Evolutionary conservation across 1,140 invertebrate species (phyloP).

Genomic region (Drosophila oshimai): DNA sequence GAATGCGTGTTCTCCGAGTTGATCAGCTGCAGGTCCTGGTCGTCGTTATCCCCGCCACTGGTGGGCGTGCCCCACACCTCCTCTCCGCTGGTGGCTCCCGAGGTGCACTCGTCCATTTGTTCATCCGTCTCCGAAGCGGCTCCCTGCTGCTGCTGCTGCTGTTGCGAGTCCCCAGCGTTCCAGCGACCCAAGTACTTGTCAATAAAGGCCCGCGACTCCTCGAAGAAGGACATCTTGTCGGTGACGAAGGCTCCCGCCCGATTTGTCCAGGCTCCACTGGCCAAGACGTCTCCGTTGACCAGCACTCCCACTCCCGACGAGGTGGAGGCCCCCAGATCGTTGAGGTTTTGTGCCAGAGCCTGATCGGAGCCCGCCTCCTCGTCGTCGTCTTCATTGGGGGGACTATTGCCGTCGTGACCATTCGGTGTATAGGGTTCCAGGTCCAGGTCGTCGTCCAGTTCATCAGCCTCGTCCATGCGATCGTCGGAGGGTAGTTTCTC

Average conservation of each 20-base stretch:
- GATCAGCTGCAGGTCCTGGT: constrained; percentile 86
- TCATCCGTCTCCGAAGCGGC: constrained; percentile 83
- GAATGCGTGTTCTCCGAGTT: constrained; percentile 87
- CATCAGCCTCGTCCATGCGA: constrained; percentile 74
- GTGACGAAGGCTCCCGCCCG: constrained; percentile 90
- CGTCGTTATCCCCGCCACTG: constrained; percentile 90
- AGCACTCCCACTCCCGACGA: constrained; percentile 1
- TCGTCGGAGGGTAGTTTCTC: constrained; percentile 85
- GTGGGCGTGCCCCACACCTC: constrained; percentile 94
- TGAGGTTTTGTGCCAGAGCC: constrained; percentile 57
- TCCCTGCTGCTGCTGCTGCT: constrained; percentile 23
- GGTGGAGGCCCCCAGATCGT: constrained; percentile 22
- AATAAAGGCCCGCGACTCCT: constrained; percentile 84
- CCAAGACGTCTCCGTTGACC: constrained; percentile 61
- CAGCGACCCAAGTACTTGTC: constrained; percentile 81
- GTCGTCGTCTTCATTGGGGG: constrained; percentile 72
- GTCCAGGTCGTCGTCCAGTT: constrained; percentile 69
- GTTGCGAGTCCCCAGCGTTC: constrained; percentile 65
- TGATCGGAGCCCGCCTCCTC: constrained; percentile 71
- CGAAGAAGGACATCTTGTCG: constrained; percentile 90
- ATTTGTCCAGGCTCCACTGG: constrained; percentile 88
- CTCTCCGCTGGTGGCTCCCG: constrained; percentile 90
- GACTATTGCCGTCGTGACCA: constrained; percentile 56
- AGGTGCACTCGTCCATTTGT: constrained; percentile 86
- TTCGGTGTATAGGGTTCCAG: constrained; percentile 35